These are phyloP conservation scores for Xenus cinereus DNA, from an alignment of 2,113 vertebrate species.

Conservation along the genomic window DNA sequence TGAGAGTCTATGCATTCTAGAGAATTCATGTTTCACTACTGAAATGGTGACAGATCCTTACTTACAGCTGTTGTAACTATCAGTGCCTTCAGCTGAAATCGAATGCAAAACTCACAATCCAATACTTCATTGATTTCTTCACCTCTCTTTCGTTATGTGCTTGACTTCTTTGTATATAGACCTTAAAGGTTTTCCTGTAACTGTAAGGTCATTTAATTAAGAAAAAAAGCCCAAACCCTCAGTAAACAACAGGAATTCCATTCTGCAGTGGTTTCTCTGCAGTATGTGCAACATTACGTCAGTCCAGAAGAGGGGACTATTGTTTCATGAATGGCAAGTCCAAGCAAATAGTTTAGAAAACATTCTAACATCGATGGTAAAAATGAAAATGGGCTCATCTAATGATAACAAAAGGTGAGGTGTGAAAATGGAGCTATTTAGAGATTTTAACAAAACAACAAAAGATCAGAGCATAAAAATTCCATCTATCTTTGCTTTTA, in stretches of 20 bases:
- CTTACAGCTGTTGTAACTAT: background rate
- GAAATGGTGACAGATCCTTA: background rate
- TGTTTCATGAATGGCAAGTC: conserved; percentile 27
- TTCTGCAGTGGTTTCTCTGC: background rate
- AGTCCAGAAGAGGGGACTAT: conserved; percentile 69
- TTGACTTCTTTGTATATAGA: background rate
- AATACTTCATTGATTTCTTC: conserved; percentile 22
- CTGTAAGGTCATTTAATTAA: conserved; percentile 21
- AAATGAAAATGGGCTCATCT: conserved; percentile 41
- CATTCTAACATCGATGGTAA: background rate
- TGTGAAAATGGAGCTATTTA: conserved; percentile 53
- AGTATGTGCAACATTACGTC: background rate
- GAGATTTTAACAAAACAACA: conserved; percentile 50
- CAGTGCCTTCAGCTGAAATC: background rate
- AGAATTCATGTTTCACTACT: background rate
- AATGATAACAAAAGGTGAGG: conserved; percentile 26
- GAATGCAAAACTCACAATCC: background rate
- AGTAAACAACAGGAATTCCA: background rate
- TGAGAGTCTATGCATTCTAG: background rate
- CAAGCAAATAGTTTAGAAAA: background rate
- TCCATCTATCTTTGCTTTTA: conserved; percentile 7
- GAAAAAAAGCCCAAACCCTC: background rate
- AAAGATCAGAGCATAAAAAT: conserved; percentile 16
- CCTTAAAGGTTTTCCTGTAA: background rate
- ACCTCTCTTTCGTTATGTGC: background rate